Conservation (phyloP, 92 coral and sea anemone species). For the Siderastrea radians region DNA sequence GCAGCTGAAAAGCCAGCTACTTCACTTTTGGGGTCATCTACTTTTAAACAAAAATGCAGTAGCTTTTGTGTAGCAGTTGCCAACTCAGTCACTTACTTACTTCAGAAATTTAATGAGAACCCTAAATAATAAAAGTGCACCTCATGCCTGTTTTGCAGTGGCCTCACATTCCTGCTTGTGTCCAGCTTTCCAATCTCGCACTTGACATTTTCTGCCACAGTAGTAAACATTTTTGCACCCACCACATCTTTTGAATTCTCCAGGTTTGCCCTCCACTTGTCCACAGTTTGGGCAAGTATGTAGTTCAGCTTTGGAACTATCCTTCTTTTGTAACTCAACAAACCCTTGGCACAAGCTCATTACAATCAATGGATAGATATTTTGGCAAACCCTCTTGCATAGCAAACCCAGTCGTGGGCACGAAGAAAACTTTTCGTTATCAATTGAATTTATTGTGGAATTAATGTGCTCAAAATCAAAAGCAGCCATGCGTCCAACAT, state of each 20-base stretch:
- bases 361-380: conserved; percentile 9
- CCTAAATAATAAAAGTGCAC: background rate
- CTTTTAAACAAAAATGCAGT: too few relatives aligned
- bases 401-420: conserved; percentile 39
- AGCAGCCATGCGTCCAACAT: conserved; percentile 33
- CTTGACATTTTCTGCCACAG: conserved; percentile 58
- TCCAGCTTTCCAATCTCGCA: conserved; percentile 58
- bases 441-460: conserved; percentile 30
- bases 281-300: conserved; percentile 47
- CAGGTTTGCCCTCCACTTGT: conserved; percentile 33
- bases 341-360: conserved; percentile 38
- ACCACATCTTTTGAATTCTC: conserved; percentile 60
- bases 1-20: too few relatives aligned
- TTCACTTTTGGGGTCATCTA: too few relatives aligned
- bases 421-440: conserved; percentile 23
- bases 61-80: too few relatives aligned
- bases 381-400: conserved; percentile 42
- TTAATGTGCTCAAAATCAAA: conserved; percentile 43
- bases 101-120: too few relatives aligned
- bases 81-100: too few relatives aligned
- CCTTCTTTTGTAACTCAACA: conserved; percentile 42
- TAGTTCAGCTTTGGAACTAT: conserved; percentile 12
- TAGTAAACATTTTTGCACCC: conserved; percentile 56
- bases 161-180: conserved; percentile 45
- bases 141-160: conserved; percentile 18